These are phyloP conservation scores for Parascotia fuliginaria DNA, from an alignment of 2,888 invertebrate genomes.

Conservation along the genomic window DNA sequence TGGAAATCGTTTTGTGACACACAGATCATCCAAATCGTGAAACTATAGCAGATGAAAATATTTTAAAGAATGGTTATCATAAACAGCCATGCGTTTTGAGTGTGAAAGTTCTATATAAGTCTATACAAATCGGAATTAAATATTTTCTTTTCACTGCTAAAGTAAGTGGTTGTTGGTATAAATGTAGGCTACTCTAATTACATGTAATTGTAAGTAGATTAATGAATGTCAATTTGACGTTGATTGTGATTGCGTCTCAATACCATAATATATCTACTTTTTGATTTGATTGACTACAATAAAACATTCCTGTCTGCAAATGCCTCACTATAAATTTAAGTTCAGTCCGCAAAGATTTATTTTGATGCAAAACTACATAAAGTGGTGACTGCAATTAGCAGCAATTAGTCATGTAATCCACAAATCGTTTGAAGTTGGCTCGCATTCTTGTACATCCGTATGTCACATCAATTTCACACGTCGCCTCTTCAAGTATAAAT, in stretches of 20 bases:
- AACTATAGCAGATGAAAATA: not conserved
- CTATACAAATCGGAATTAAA: too few relatives aligned
- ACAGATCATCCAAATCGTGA: constrained; percentile 32
- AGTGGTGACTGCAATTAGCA: constrained; percentile 21
- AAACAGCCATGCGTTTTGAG: too few relatives aligned
- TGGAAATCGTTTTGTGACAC: constrained; percentile 61
- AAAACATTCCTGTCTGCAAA: constrained; percentile 18
- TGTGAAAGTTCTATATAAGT: too few relatives aligned
- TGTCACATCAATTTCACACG: constrained; percentile 63
- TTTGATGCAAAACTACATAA: constrained; percentile 29
- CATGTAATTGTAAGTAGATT: too few relatives aligned
- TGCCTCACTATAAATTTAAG: constrained; percentile 14
- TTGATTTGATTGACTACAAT: too few relatives aligned
- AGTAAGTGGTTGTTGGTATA: too few relatives aligned
- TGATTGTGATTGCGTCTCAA: too few relatives aligned
- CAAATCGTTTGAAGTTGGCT: constrained; percentile 34
- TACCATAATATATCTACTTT: too few relatives aligned
- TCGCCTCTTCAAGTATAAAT: constrained; percentile 75
- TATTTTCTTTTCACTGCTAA: too few relatives aligned
- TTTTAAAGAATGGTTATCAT: too few relatives aligned
- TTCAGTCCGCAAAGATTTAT: constrained; percentile 24
- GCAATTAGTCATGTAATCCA: constrained; percentile 36
- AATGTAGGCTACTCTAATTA: too few relatives aligned
- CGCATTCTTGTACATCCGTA: constrained; percentile 30
- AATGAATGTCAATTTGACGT: too few relatives aligned